Evolutionary conservation across 2,113 vertebrate genomes (phyloP).

Genomic region (Tupaia chinensis): DNA sequence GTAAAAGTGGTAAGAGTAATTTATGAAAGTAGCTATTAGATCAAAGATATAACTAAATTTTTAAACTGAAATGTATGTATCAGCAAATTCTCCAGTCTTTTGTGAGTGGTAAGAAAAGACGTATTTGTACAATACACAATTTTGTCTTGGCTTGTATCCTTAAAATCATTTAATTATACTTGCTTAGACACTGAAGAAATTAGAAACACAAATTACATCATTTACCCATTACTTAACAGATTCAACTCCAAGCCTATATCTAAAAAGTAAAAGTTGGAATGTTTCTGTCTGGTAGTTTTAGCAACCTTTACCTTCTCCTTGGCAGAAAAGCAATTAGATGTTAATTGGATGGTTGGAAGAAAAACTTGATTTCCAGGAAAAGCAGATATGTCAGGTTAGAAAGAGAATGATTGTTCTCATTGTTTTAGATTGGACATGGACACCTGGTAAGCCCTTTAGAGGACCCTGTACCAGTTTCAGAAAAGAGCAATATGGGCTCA

Average conservation of each 20-base stretch:
- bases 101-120: neutral
- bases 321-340: slow-evolving; percentile 65
- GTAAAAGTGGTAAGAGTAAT: neutral
- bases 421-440: slow-evolving; percentile 61
- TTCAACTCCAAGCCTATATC: neutral
- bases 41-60: slow-evolving; percentile 36
- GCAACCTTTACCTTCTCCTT: slow-evolving; percentile 61
- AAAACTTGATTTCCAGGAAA: slow-evolving; percentile 62
- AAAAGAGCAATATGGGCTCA: slow-evolving; percentile 56
- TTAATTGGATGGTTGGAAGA: slow-evolving; percentile 64
- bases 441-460: slow-evolving; percentile 56
- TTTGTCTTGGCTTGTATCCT: slow-evolving; percentile 21
- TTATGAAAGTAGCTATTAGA: slow-evolving; percentile 18
- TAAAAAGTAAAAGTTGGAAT: slow-evolving; percentile 57
- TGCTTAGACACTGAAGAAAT: neutral
- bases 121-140: neutral
- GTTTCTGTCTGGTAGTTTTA: slow-evolving; percentile 45
- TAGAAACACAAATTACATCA: slow-evolving; percentile 11
- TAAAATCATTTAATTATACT: slow-evolving; percentile 35
- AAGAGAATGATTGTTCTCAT: slow-evolving; percentile 59
- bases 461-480: neutral
- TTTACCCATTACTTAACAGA: neutral
- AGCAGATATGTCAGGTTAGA: slow-evolving; percentile 25
- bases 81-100: neutral
- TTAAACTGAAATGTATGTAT: neutral